A percentile compares a stretch with the other conserved stretches of the same genome.
phyloP scores from a whole-genome alignment of 2,888 invertebrate genomes.

The Ectemnius lituratus region DNA sequence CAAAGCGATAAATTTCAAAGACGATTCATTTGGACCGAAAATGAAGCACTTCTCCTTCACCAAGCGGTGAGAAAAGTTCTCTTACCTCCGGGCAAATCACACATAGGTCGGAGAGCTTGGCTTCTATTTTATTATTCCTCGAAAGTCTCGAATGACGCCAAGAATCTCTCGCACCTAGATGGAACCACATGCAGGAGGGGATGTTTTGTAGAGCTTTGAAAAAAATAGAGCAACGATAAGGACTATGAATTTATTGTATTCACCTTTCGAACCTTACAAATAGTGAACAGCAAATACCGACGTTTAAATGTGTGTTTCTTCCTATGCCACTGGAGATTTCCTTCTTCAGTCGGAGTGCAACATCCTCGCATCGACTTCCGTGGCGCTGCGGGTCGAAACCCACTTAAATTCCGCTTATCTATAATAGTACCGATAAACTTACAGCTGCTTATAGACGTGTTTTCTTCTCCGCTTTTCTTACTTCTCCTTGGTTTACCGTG shows the following conservation, averaged over 20 bases:
- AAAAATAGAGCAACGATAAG: slow-evolving; percentile 43
- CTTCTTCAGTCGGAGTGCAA: no score
- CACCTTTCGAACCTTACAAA: slow-evolving; percentile 73
- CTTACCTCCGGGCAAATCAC: not conserved
- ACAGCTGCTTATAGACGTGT: slow-evolving; percentile 55
- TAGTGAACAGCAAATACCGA: slow-evolving; percentile 76
- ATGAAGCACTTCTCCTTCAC: not conserved
- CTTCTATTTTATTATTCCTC: slow-evolving; percentile 3
- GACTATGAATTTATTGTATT: slow-evolving; percentile 75
- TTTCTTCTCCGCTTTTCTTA: slow-evolving; percentile 12
- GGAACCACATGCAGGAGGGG: not conserved
- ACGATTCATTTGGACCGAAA: slow-evolving; percentile 1
- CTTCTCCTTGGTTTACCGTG: slow-evolving; percentile 38
- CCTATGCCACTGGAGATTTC: slow-evolving; percentile 26
- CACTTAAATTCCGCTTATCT: slow-evolving; percentile 41
- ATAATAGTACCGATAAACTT: slow-evolving; percentile 59
- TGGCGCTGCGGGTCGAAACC: no score
- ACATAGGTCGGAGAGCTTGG: not conserved
- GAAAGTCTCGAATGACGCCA: not conserved
- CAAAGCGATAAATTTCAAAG: not conserved
- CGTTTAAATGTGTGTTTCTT: slow-evolving; percentile 62
- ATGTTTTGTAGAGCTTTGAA: not conserved
- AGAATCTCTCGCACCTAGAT: not conserved
- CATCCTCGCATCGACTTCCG: no score
- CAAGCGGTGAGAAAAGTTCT: not conserved